These are phyloP conservation scores for Varecia variegata DNA, from an alignment of 2,797 vertebrate genomes.

Conservation along the genomic window DNA sequence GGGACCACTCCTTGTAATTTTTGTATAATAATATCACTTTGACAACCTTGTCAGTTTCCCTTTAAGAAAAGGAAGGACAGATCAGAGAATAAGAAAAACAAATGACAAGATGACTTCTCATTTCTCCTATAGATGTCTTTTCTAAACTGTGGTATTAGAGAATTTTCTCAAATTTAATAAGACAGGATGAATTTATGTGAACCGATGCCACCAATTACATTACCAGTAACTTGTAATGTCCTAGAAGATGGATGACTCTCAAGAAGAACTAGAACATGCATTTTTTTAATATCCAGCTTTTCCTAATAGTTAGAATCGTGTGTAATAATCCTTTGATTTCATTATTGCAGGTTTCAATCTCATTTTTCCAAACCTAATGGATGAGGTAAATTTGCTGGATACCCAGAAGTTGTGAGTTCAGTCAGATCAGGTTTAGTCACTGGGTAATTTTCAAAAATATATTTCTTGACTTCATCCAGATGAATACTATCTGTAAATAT, in stretches of 20 bases:
- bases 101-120: neutral
- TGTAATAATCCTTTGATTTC: neutral
- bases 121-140: constrained; percentile 28
- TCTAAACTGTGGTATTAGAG: neutral
- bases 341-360: constrained; percentile 11
- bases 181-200: neutral
- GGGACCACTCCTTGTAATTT: neutral
- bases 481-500: neutral
- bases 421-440: neutral
- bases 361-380: neutral
- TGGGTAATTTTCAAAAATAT: neutral
- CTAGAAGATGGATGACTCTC: neutral
- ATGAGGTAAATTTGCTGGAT: neutral
- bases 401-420: neutral
- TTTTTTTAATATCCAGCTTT: neutral
- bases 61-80: constrained; percentile 5
- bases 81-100: constrained; percentile 34
- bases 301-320: neutral
- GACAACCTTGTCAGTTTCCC: constrained; percentile 33
- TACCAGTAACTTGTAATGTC: neutral
- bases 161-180: constrained; percentile 47
- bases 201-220: neutral
- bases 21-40: constrained; percentile 1
- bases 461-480: neutral
- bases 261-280: neutral